phyloP scores from a whole-genome alignment of 2,113 vertebrate species.

The Bettongia penicillata region DNA sequence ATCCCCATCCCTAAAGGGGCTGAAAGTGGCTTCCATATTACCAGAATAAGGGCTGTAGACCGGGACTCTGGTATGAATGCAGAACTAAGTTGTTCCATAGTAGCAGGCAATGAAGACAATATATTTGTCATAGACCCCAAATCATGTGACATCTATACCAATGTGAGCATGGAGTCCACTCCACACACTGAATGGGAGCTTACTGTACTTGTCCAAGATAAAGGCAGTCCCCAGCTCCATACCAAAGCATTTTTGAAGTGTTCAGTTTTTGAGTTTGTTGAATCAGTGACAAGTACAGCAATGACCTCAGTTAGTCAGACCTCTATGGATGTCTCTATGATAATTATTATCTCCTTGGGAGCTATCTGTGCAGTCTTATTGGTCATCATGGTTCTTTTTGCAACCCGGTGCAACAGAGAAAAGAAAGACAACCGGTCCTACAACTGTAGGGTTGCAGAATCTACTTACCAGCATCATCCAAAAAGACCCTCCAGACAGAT shows the following conservation, averaged over 20 bases:
- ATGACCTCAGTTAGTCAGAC: slow-evolving; percentile 85
- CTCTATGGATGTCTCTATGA: slow-evolving; percentile 92
- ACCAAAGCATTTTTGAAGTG: slow-evolving; percentile 91
- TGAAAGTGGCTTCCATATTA: slow-evolving; percentile 90
- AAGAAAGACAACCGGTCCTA: slow-evolving; percentile 97
- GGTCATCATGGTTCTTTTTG: slow-evolving; percentile 96
- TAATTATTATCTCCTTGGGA: slow-evolving; percentile 95
- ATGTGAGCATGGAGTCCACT: slow-evolving; percentile 89
- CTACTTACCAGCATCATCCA: slow-evolving; percentile 97
- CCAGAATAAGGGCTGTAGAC: slow-evolving; percentile 91
- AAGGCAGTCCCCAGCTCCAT: slow-evolving; percentile 89
- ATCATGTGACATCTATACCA: slow-evolving; percentile 94
- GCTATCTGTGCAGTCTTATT: slow-evolving; percentile 93
- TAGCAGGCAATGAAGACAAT: slow-evolving; percentile 90
- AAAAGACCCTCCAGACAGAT: slow-evolving; percentile 97
- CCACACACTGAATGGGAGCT: slow-evolving; percentile 89
- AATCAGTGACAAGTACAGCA: slow-evolving; percentile 87
- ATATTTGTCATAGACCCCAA: slow-evolving; percentile 93
- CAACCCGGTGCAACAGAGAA: slow-evolving; percentile 93
- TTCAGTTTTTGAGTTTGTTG: slow-evolving; percentile 87
- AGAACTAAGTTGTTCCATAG: slow-evolving; percentile 92
- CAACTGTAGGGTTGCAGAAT: slow-evolving; percentile 96
- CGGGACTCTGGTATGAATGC: slow-evolving; percentile 94
- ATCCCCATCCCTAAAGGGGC: slow-evolving; percentile 92
- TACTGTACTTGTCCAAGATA: slow-evolving; percentile 92